These are phyloP conservation scores for Pelobates cultripes DNA, from an alignment of 2,797 vertebrate species.

Conservation along the genomic window DNA sequence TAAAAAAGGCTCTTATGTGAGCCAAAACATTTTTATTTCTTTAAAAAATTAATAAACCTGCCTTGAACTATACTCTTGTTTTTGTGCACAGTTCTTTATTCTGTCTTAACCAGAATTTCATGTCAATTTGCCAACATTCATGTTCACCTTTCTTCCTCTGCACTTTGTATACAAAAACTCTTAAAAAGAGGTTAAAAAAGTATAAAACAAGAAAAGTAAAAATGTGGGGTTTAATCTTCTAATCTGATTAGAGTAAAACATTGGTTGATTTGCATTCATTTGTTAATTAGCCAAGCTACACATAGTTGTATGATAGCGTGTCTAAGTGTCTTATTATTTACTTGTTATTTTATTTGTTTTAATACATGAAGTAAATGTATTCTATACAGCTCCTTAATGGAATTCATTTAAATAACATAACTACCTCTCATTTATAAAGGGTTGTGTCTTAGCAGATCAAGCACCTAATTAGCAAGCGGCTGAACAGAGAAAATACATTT, in stretches of 20 bases:
- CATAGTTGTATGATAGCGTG: constrained; percentile 58
- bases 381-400: constrained; percentile 54
- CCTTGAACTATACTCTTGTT: too few species aligned
- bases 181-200: not conserved
- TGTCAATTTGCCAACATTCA: too few species aligned
- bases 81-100: too few species aligned
- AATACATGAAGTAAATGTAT: not conserved
- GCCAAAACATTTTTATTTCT: too few species aligned
- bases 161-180: too few species aligned
- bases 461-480: constrained; percentile 54
- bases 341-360: constrained; percentile 60
- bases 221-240: not conserved
- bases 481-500: not conserved
- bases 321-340: constrained; percentile 66
- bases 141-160: too few species aligned
- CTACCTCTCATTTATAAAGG: constrained; percentile 54
- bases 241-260: not conserved
- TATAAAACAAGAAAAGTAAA: not conserved
- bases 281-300: constrained; percentile 57
- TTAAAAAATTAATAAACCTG: too few species aligned
- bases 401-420: constrained; percentile 60
- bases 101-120: too few species aligned
- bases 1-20: too few species aligned
- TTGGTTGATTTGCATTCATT: not conserved
- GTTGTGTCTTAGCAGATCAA: constrained; percentile 61